Base-by-base conservation (phyloP, 1,140 invertebrate species). In the Neotoxoptera formosana region DNA sequence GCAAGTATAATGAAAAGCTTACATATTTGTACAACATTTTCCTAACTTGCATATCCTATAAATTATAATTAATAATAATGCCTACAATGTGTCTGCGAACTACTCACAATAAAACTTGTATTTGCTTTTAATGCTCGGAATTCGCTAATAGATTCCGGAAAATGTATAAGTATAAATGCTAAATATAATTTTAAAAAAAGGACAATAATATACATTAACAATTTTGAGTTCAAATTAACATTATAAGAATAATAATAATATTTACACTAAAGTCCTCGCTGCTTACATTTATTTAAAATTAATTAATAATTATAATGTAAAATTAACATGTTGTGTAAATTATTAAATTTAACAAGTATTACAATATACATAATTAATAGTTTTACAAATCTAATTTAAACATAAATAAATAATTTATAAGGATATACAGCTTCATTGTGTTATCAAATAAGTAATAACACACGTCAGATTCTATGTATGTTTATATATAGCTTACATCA, bases 381-480 rank as follows among this genome's bases (percentile, higher is more conserved):
- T 53, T 53, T 14, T 67, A 30, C 60, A 67, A 67, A 67, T 53
- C 51, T n/a, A 76, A 7, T n/a, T 30, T 76, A 76, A 76, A 76
- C 30, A 76, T 76, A n/a, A 76, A 76, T 76, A 76, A 76, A 76
- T 76, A n/a, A 76, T n/a, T 76, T n/a, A 76, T 76, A 76, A 76
- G 60, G n/a, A 76, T 34, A 76, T 34, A 76, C 60, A 76, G 60
- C 17, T 14, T 34, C n/a, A 76, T 76, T 76, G 60, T n/a, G n/a
- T 76, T 3, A 23, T 76, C n/a, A n/a, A 76, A 76, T 76, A 76
- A 76, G 60, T 76, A 76, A 76, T 17, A n/a, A n/a, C 60, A n/a
- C 17, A 34, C 14, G 60, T n/a, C 30, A 76, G 60, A 67, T 67
- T 30, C 1, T 67, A 11, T 56, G 4, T n/a, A 17, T n/a, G 60